Base-by-base conservation (phyloP, 1,140 invertebrate genomes). In the Drosophila sucinea region DNA sequence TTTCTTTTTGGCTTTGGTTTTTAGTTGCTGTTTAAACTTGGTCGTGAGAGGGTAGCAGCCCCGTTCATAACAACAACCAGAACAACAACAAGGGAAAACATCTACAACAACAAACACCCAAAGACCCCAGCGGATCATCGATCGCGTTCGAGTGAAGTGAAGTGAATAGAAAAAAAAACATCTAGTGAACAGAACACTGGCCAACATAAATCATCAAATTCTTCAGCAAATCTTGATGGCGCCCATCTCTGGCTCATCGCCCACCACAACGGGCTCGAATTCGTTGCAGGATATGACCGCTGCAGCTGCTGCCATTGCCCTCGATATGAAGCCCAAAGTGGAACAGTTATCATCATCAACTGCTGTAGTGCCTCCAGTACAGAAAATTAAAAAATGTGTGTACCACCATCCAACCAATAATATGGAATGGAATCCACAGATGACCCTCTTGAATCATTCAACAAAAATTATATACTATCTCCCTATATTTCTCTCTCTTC, bases 21-120 rank as follows among this genome's bases (percentile, higher is more conserved):
- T 91, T 87, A 91, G 81, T 91, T 74, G 83, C 78, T 80, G 79
- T 90, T 90, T 91, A 90, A 91, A 91, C 90, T 89, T 91, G 90
- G 90, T 89, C 79, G 90, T 91, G 90, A 90, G 90, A 91, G 90
- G 90, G 90, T 91, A 91, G 90, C 51, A 77, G 73, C 73, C 77
- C 71, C 79, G 68, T 76, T 33, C 51, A 30, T 57, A 66, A 23
- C 55, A 60, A 55, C 61, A 67, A 58, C 57, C 67, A 55, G 60
- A 38, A 55, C 69, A 38, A 40, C 41, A 66, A 30, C 51, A 58
- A 57, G 55, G 32, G 23, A 51, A 58, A 38, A 40, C 58, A 55
- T 51, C 40, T 57, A 25, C 67, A 2, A 38, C n/a, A 23, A 23
- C 41, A 6, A 10, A 47, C 44, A 47, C 44, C 23, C 35, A 4